Evolutionary conservation across 1,140 invertebrate genomes (phyloP), one percentile per base, ranked within the genome.

Genomic region (Acyrthosiphon pisum): DNA sequence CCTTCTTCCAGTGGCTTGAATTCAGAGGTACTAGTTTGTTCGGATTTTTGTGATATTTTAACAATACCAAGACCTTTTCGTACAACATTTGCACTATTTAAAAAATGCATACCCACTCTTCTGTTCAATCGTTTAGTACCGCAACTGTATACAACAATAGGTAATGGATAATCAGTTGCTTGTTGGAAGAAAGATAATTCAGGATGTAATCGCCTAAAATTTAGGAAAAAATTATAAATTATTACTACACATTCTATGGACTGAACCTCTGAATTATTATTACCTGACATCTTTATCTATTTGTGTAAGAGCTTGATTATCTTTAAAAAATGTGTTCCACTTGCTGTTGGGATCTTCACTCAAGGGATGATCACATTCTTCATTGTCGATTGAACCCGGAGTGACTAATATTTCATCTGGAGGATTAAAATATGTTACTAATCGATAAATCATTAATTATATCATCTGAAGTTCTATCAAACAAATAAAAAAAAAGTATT

Each of bases 111-210:
- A 94, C 98, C 98, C 26, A 99, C 98, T 94, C 98, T 96, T 94
- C 97, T 97, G 94, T 99, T 98, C 46, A 99, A 95, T 94, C 98
- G 95, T 94, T 98, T 97, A 48, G 97, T 96, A 9, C 97, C 97
- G 94, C 96, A 97, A 94, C 96, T 97, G 95, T 96, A 96, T 1
- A 97, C 97, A 94, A 98, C 97, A 94, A 95, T 96, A 94, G 96
- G 94, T 95, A 97, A 98, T 37, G 98, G 98, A 96, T 97, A 98
- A 93, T 98, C 97, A 18, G 98, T 98, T 18, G 98, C 97, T 95
- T 97, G 98, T 96, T 99, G 98, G 95, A 99, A 99, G 95, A 99
- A 99, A 93, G 98, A 98, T 95, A 99, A 98, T 95, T 99, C 99
- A 88, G 99, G 99, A 96, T 98, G 99, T 1, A 99, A 95, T 41